Conservation (phyloP, 2,888 invertebrate genomes). For the Resseliella maxima region DNA sequence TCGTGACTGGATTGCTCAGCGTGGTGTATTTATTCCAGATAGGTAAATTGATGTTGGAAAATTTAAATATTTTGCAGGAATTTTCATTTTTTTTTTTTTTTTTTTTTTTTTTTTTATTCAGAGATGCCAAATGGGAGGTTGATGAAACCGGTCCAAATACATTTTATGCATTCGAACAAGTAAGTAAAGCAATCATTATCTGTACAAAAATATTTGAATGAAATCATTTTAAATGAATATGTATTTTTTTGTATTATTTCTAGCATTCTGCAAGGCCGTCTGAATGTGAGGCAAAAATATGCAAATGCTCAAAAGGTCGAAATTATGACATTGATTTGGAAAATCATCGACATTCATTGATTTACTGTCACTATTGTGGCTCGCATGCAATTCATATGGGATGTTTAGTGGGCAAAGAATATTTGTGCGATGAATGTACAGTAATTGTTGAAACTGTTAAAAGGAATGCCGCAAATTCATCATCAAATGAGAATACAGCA, state of each 20-base stretch:
- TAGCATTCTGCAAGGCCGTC: conserved; percentile 73
- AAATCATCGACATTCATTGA: conserved; percentile 59
- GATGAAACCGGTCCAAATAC: conserved; percentile 63
- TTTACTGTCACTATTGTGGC: conserved; percentile 63
- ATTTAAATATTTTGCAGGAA: conserved; percentile 11
- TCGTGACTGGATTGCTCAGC: conserved; percentile 71
- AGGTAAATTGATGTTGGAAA: conserved; percentile 73
- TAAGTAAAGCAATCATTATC: background rate
- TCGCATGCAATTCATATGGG: conserved; percentile 60
- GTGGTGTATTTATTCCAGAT: conserved; percentile 84
- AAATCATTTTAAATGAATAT: conserved; percentile 71
- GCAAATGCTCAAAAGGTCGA: conserved; percentile 73
- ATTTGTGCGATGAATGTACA: conserved; percentile 57
- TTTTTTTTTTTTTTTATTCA: conserved; percentile 63
- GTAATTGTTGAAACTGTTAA: background rate
- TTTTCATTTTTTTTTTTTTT: background rate
- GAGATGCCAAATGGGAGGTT: conserved; percentile 87
- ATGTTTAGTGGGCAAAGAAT: conserved; percentile 57
- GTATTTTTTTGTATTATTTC: background rate
- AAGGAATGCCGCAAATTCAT: conserved; percentile 24
- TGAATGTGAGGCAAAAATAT: conserved; percentile 72
- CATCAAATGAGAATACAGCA: background rate
- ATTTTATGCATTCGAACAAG: conserved; percentile 41
- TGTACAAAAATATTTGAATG: no score
- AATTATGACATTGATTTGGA: conserved; percentile 61